Conservation (phyloP, 1,140 invertebrate species). For the Phthorimaea operculella region DNA sequence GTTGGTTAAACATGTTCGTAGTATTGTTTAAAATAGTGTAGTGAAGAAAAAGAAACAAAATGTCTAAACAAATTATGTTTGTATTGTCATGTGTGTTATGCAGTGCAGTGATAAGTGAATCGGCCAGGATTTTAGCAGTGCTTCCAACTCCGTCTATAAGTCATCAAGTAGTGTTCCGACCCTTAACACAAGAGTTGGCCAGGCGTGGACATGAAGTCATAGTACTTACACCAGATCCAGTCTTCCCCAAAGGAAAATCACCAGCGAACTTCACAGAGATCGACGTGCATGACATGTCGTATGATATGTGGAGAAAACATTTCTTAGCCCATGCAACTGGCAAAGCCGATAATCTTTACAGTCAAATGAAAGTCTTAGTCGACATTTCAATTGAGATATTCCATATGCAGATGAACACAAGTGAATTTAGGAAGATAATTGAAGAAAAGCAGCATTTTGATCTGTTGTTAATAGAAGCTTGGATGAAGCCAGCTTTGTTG, state of each 20-base stretch:
- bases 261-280: constrained; percentile 33
- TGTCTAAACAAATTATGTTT: too few relatives aligned
- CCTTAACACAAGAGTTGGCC: constrained; percentile 48
- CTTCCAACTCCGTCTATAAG: constrained; percentile 63
- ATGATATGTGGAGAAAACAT: background rate
- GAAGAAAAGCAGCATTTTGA: constrained; percentile 34
- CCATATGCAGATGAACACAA: constrained; percentile 10
- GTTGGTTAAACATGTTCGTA: too few relatives aligned
- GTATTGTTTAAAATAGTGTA: too few relatives aligned
- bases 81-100: too few relatives aligned
- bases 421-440: constrained; percentile 31
- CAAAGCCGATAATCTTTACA: background rate
- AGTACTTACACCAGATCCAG: constrained; percentile 40
- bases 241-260: constrained; percentile 19
- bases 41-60: too few relatives aligned
- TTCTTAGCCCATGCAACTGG: background rate
- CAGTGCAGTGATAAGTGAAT: background rate
- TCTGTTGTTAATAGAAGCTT: constrained; percentile 37
- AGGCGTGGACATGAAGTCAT: constrained; percentile 62
- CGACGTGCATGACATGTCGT: constrained; percentile 13
- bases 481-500: constrained; percentile 20
- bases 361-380: constrained; percentile 13
- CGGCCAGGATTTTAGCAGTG: constrained; percentile 61
- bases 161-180: constrained; percentile 66
- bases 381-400: constrained; percentile 25